Conservation (phyloP, 2,113 vertebrate species). For the Strigops habroptila region DNA sequence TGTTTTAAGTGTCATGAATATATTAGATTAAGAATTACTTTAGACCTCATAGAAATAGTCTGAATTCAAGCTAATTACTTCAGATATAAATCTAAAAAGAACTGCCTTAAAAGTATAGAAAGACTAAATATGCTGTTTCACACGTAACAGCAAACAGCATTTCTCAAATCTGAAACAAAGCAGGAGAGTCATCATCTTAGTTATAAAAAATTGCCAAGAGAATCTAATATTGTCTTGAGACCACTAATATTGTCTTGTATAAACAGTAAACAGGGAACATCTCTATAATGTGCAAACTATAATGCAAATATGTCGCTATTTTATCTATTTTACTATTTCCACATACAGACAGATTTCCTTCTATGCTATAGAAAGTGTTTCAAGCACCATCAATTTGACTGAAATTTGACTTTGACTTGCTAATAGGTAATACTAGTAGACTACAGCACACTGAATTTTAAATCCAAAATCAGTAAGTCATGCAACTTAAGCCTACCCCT, state of each 20-base stretch:
- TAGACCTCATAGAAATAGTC: neutral
- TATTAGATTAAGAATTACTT: neutral
- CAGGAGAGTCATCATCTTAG: neutral
- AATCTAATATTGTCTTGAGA: neutral
- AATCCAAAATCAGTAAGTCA: neutral
- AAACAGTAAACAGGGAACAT: neutral
- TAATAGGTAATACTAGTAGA: neutral
- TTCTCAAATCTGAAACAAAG: neutral
- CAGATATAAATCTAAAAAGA: neutral
- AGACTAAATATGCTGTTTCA: neutral
- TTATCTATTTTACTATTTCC: neutral
- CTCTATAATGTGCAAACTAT: neutral
- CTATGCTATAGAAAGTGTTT: neutral
- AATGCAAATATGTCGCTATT: neutral
- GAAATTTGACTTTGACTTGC: neutral
- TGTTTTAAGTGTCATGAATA: neutral
- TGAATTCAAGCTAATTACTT: neutral
- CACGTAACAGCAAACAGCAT: neutral
- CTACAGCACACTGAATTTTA: neutral
- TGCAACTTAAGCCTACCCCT: neutral
- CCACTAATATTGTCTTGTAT: neutral
- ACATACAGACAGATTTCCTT: neutral
- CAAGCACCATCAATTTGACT: neutral
- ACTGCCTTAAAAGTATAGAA: neutral
- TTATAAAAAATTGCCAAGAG: neutral